Conservation (phyloP, 1,140 invertebrate genomes). For the Homalodisca vitripennis region DNA sequence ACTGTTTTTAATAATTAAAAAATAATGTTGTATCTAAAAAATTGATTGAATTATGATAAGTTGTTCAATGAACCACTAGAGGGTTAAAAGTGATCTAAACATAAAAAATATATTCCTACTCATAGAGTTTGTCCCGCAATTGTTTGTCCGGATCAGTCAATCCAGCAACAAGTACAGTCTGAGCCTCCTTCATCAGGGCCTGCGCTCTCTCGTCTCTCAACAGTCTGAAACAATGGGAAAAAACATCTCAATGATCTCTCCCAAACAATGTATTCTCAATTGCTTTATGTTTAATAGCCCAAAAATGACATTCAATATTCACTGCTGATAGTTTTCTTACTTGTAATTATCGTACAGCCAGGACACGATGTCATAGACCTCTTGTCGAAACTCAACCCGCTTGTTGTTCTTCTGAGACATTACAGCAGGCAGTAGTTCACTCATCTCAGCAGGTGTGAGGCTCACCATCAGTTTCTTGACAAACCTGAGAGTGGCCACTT, state of each 20-base stretch:
- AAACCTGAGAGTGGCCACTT: not conserved
- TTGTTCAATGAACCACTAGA: too few relatives aligned
- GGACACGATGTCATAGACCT: slow-evolving; percentile 1
- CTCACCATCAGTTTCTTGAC: not conserved
- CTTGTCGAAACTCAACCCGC: not conserved
- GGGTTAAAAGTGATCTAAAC: not conserved
- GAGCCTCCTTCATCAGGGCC: slow-evolving; percentile 12
- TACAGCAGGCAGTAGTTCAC: not conserved
- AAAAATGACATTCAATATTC: too few relatives aligned
- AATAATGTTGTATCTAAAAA: too few relatives aligned
- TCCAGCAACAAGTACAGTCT: slow-evolving; percentile 48
- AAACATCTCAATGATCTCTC: too few relatives aligned
- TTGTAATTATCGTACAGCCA: slow-evolving; percentile 15
- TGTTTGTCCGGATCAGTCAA: slow-evolving; percentile 49
- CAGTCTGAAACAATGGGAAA: not conserved
- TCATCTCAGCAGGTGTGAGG: not conserved
- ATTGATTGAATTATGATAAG: too few relatives aligned
- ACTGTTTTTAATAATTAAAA: too few relatives aligned
- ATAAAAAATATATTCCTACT: slow-evolving; percentile 42
- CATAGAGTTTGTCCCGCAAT: slow-evolving; percentile 47
- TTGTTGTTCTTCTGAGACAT: not conserved
- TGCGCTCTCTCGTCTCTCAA: not conserved
- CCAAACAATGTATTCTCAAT: too few relatives aligned
- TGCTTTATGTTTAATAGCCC: too few relatives aligned
- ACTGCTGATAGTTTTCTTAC: too few relatives aligned